Conservation (phyloP, 2,113 vertebrate species). For the Calyptomena viridis region DNA sequence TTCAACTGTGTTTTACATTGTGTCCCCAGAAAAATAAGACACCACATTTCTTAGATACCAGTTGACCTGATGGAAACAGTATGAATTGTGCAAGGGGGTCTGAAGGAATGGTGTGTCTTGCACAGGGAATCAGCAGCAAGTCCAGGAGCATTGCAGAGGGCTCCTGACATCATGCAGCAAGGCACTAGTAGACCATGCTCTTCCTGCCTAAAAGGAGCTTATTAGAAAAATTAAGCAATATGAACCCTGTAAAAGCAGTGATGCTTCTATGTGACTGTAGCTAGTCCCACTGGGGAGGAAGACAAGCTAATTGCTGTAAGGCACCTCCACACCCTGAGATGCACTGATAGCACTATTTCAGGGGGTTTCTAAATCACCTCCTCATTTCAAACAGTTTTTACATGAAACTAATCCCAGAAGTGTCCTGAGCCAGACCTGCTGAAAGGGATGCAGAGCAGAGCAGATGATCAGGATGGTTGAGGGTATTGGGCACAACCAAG, state of each 20-base stretch:
- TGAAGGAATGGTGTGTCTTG: neutral
- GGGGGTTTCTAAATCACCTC: neutral
- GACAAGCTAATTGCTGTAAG: neutral
- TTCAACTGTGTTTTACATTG: neutral
- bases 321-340: neutral
- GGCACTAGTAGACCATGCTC: accelerated
- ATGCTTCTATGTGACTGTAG: neutral
- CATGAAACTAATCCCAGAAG: neutral
- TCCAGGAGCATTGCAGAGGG: neutral
- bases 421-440: neutral
- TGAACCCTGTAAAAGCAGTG: neutral
- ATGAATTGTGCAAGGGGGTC: neutral
- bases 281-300: neutral
- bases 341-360: neutral
- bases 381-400: neutral
- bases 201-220: neutral
- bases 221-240: neutral
- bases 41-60: neutral
- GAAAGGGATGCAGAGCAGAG: neutral
- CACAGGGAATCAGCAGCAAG: neutral
- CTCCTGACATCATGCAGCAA: neutral
- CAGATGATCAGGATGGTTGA: neutral
- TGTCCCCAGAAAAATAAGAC: neutral
- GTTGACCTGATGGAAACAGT: neutral
- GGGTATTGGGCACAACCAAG: neutral